These are phyloP conservation scores for Salpingus planirostris DNA, from an alignment of 2,888 invertebrate genomes.

Conservation along the genomic window DNA sequence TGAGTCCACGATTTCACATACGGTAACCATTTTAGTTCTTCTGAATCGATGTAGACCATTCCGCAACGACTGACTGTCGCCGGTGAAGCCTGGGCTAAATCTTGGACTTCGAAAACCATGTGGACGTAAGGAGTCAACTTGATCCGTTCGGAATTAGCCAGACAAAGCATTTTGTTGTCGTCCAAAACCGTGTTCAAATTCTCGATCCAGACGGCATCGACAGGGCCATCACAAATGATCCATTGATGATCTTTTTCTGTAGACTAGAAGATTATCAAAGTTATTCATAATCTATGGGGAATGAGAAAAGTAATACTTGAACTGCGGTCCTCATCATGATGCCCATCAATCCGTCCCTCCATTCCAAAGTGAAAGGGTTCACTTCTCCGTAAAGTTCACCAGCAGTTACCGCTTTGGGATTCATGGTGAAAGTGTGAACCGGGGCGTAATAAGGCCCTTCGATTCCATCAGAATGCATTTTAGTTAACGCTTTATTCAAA, in stretches of 20 bases:
- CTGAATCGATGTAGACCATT: slow-evolving; percentile 86
- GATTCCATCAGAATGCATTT: slow-evolving; percentile 53
- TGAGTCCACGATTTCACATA: slow-evolving; percentile 70
- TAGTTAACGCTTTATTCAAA: slow-evolving; percentile 59
- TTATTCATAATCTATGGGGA: too few species aligned
- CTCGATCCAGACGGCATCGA: slow-evolving; percentile 91
- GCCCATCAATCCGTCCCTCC: slow-evolving; percentile 83
- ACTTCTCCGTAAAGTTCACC: slow-evolving; percentile 86
- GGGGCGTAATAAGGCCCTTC: slow-evolving; percentile 56
- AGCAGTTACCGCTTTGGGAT: slow-evolving; percentile 81
- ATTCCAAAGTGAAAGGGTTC: slow-evolving; percentile 74
- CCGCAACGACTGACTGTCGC: slow-evolving; percentile 80
- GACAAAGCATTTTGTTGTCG: slow-evolving; percentile 87
- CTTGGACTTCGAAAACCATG: slow-evolving; percentile 81
- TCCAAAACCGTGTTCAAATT: slow-evolving; percentile 89
- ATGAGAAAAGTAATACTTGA: too few species aligned
- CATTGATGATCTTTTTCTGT: slow-evolving; percentile 71
- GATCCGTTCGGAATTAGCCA: slow-evolving; percentile 85
- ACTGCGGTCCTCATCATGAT: slow-evolving; percentile 54
- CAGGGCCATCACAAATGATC: slow-evolving; percentile 86
- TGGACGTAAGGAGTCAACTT: slow-evolving; percentile 82
- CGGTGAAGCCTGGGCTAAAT: slow-evolving; percentile 82
- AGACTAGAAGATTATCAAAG: slow-evolving; percentile 35
- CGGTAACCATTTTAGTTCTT: slow-evolving; percentile 74
- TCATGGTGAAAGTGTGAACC: slow-evolving; percentile 71